Conservation (phyloP, 2,113 vertebrate species). For the Gambusia affinis region DNA sequence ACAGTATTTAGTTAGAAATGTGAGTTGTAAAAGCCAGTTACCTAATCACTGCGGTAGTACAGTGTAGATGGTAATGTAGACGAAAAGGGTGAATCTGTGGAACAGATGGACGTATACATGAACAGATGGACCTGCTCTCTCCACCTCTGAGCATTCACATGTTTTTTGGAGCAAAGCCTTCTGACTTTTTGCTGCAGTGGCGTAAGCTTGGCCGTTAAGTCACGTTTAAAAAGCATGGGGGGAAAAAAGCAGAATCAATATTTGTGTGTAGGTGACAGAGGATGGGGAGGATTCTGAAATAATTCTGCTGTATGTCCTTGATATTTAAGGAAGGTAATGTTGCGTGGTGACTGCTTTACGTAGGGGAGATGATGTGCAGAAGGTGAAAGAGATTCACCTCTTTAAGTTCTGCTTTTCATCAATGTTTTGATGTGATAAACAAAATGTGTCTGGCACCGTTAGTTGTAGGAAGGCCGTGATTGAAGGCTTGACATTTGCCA, state of each 20-base stretch:
- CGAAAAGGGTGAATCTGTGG: constrained; percentile 39
- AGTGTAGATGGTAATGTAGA: constrained; percentile 38
- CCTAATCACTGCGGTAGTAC: constrained; percentile 4
- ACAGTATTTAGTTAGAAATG: background rate
- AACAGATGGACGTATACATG: constrained; percentile 58
- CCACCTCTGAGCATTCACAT: constrained; percentile 52
- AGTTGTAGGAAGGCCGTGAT: constrained; percentile 52
- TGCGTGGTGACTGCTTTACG: constrained; percentile 26
- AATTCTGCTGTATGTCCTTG: constrained; percentile 28
- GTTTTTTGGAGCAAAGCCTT: constrained; percentile 32
- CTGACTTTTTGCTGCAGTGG: constrained; percentile 26
- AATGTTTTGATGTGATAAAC: constrained; percentile 13
- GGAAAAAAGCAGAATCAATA: constrained; percentile 13
- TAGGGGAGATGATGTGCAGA: constrained; percentile 6
- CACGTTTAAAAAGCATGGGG: constrained; percentile 23
- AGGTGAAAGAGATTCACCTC: background rate
- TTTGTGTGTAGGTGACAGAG: background rate
- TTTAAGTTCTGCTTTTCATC: constrained; percentile 5
- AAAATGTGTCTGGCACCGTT: constrained; percentile 12
- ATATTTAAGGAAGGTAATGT: constrained; percentile 25
- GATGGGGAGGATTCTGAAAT: constrained; percentile 3
- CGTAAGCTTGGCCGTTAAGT: constrained; percentile 21
- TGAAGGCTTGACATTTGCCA: constrained; percentile 65
- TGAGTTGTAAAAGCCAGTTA: constrained; percentile 15
- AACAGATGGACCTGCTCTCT: constrained; percentile 65